A percentile compares a stretch with the other conserved stretches of the same genome.
These are phyloP conservation scores for Drosophila cognata DNA, from an alignment of 2,888 invertebrate genomes.

Conservation along the genomic window DNA sequence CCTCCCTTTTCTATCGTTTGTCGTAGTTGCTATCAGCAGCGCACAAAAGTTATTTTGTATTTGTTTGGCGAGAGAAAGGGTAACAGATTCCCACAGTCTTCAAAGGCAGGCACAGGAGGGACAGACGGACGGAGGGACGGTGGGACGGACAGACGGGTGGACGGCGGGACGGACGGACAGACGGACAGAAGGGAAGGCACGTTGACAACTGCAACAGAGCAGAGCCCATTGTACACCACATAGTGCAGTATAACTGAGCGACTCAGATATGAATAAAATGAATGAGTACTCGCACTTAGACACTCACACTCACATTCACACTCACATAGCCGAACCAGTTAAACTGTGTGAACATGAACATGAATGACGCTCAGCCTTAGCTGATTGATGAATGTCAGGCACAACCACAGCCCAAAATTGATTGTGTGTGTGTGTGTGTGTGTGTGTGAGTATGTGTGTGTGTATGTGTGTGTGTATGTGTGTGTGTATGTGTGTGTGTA, in stretches of 20 bases:
- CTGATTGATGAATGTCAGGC: constrained; percentile 76
- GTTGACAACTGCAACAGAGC: constrained; percentile 69
- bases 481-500: background rate
- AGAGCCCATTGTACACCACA: constrained; percentile 59
- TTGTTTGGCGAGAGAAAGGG: constrained; percentile 79
- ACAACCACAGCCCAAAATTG: constrained; percentile 39
- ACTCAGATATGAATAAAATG: constrained; percentile 58
- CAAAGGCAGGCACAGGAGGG: constrained; percentile 25
- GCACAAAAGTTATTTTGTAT: constrained; percentile 72
- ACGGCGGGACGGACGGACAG: background rate
- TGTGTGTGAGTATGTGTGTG: background rate
- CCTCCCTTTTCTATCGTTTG: constrained; percentile 10
- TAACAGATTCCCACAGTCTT: constrained; percentile 82
- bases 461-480: background rate
- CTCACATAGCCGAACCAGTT: constrained; percentile 42
- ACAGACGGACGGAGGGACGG: constrained; percentile 9
- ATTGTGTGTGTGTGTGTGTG: background rate
- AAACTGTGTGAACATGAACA: constrained; percentile 65
- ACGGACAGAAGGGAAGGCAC: constrained; percentile 39
- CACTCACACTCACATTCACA: constrained; percentile 15
- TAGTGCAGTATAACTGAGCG: constrained; percentile 10
- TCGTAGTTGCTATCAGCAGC: constrained; percentile 49
- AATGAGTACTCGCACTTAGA: constrained; percentile 48
- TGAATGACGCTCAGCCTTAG: constrained; percentile 46
- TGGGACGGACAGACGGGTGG: background rate